Evolutionary conservation across 2,797 vertebrate species (phyloP).

Genomic region (Ciconia nigra): DNA sequence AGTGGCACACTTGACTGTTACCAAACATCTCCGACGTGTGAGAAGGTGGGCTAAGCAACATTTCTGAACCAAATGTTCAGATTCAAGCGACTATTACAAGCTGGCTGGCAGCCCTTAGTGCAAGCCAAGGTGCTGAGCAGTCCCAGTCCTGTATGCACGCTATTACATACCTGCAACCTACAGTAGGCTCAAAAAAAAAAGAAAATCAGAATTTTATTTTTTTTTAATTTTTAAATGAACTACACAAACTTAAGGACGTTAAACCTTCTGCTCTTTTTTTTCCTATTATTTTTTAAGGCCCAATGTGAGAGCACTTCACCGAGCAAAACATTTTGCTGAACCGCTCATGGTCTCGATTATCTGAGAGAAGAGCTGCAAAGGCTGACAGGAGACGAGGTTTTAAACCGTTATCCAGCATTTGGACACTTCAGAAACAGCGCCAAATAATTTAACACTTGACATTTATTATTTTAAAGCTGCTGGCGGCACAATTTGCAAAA

Average conservation of each 20-base stretch:
- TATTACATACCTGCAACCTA: background rate
- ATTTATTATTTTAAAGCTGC: background rate
- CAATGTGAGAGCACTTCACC: background rate
- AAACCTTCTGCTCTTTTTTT: background rate
- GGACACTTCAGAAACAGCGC: background rate
- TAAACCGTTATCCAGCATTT: background rate
- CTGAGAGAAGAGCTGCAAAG: background rate
- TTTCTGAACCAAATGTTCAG: background rate
- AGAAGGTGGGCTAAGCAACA: background rate
- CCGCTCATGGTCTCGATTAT: background rate
- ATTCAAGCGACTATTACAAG: background rate
- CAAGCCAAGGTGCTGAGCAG: background rate
- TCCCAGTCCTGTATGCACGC: background rate
- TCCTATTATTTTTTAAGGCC: background rate
- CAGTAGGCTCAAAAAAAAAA: background rate
- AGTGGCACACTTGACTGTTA: background rate
- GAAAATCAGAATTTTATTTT: background rate
- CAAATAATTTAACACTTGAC: background rate
- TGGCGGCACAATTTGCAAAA: background rate
- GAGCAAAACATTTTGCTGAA: background rate
- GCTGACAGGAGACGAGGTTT: background rate
- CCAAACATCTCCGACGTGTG: accelerated
- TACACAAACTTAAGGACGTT: background rate
- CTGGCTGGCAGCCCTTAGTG: background rate
- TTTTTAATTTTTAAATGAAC: background rate